These are phyloP conservation scores for Aethes cnicana DNA, from an alignment of 2,888 invertebrate genomes.

Conservation along the genomic window DNA sequence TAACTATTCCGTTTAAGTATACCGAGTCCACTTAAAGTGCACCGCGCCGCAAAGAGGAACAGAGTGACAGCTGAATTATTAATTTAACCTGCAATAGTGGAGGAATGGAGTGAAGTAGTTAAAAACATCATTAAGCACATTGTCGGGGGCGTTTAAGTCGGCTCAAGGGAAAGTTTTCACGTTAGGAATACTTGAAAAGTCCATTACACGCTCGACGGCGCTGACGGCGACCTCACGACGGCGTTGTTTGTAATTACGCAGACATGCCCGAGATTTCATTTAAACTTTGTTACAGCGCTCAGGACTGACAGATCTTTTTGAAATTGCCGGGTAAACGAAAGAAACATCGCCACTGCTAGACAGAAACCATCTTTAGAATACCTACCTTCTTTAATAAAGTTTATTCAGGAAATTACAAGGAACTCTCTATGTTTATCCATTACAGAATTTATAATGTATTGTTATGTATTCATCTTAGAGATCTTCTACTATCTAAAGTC, in stretches of 20 bases:
- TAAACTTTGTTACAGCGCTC: conserved; percentile 71
- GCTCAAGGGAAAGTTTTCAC: conserved; percentile 74
- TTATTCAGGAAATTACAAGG: too few species aligned
- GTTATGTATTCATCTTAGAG: too few species aligned
- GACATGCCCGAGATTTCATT: conserved; percentile 73
- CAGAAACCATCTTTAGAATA: too few species aligned
- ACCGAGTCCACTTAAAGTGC: conserved; percentile 27
- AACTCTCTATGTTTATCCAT: too few species aligned
- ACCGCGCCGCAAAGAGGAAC: conserved; percentile 30
- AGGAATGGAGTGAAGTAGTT: conserved; percentile 68
- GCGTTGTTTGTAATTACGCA: conserved; percentile 76
- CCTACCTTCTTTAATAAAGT: too few species aligned
- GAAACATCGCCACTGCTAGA: conserved; percentile 1
- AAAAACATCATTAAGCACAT: conserved; percentile 79
- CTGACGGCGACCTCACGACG: conserved; percentile 63
- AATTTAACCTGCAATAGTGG: conserved; percentile 67
- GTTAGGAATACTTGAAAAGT: conserved; percentile 80
- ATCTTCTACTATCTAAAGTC: too few species aligned
- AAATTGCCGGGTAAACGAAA: conserved; percentile 52
- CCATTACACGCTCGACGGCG: conserved; percentile 77
- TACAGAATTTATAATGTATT: too few species aligned
- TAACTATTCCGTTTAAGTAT: conserved; percentile 30
- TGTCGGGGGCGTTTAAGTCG: conserved; percentile 71
- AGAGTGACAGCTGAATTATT: conserved; percentile 55
- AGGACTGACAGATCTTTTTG: conserved; percentile 59